Base-by-base conservation (phyloP, 2,888 invertebrate species). In the Drosophila dives region DNA sequence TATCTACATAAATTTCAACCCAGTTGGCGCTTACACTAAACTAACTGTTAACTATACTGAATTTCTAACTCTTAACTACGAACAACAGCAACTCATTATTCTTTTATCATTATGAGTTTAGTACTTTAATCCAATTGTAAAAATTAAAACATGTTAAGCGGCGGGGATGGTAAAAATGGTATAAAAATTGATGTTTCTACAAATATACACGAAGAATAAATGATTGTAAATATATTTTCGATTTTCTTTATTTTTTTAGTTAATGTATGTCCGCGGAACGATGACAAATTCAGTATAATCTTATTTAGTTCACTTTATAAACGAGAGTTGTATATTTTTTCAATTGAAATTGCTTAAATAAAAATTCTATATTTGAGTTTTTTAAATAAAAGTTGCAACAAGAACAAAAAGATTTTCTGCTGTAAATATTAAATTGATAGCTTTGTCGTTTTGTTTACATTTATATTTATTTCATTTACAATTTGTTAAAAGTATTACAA, bases 401-500 rank as follows among this genome's bases (percentile, higher is more conserved):
- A 17, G 11, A 50, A 23, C 23, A 17, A 29, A 6, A n/a, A 11
- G 2, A 29, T 10, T 29, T 29, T 29, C 29, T 49, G 26, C 26
- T 17, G 11, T 29, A 50, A 2, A 29, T n/a, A 26, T 11, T 29
- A 42, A 55, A 20, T 26, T 12, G 8, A 53, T n/a, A 8, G 7
- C 23, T 38, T 45, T 29, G 3, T 29, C 3, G 10, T 29, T 42
- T 63, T 62, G 69, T 68, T 85, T 87, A 90, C 77, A 87, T 87
- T 89, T 84, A 84, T 69, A 77, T 86, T 86, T 86, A 86, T 86
- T 86, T 86, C 71, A 83, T 89, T 86, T 86, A 86, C 90, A 86
- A 79, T 71, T 77, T 86, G 72, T 81, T 90, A 86, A 83, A 85
- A 88, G 80, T 80, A 79, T 76, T 91, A 91, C 89, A 91, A 89